A percentile compares a stretch with the other conserved stretches of the same genome.
Conservation (phyloP, 2,888 invertebrate genomes). For the Hypomecis atomaria region DNA sequence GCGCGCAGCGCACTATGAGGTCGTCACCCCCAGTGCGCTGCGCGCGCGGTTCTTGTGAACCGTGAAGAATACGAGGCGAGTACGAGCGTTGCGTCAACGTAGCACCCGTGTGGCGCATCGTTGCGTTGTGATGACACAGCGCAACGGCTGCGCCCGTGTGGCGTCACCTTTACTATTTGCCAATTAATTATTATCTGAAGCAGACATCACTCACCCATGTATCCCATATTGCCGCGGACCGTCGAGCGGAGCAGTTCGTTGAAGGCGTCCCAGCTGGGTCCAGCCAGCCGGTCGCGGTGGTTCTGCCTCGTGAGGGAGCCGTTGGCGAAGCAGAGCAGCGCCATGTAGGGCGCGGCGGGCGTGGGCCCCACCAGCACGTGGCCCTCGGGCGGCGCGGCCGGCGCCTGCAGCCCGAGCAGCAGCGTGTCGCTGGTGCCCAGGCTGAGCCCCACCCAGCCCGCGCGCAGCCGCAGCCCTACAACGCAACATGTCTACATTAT, state of each 20-base stretch:
- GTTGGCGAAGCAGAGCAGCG: constrained; percentile 96
- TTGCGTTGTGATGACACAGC: too few species aligned
- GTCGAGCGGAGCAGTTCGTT: constrained; percentile 91
- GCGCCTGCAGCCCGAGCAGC: constrained; percentile 89
- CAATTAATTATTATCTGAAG: neutral
- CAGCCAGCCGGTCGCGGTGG: constrained; percentile 89
- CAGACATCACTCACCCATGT: constrained; percentile 84
- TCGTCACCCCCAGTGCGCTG: too few species aligned
- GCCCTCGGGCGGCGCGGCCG: constrained; percentile 89
- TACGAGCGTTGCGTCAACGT: too few species aligned
- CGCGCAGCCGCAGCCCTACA: constrained; percentile 89
- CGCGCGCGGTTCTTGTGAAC: too few species aligned
- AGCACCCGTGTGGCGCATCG: too few species aligned
- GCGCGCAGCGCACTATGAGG: too few species aligned
- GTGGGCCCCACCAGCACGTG: constrained; percentile 96
- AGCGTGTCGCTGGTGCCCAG: constrained; percentile 97
- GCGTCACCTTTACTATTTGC: too few species aligned
- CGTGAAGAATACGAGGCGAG: too few species aligned
- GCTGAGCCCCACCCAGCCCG: constrained; percentile 94
- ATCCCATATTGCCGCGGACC: constrained; percentile 96
- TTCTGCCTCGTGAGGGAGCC: constrained; percentile 96
- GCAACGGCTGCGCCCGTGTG: too few species aligned
- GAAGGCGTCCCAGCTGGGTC: constrained; percentile 93
- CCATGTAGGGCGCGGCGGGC: constrained; percentile 92
- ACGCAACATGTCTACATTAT: neutral